phyloP scores from a whole-genome alignment of 2,797 vertebrate species.

The Etheostoma perlongum region DNA sequence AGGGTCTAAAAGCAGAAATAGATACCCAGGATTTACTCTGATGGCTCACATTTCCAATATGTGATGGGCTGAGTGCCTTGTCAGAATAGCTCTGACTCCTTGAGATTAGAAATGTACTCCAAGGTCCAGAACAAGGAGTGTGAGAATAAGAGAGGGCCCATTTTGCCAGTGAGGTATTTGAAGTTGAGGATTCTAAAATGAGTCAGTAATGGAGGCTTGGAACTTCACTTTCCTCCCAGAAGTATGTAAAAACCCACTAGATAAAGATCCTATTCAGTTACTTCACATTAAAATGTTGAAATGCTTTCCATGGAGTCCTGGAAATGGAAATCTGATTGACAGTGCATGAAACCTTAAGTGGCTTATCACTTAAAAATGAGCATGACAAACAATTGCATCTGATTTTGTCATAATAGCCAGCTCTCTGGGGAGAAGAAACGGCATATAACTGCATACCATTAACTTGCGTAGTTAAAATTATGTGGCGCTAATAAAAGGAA shows the following conservation, averaged over 20 bases:
- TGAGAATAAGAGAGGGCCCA: conserved; percentile 38
- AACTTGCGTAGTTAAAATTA: conserved; percentile 32
- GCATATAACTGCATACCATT: conserved; percentile 36
- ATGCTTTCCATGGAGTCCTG: conserved; percentile 11
- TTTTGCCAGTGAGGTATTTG: conserved; percentile 57
- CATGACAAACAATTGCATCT: conserved; percentile 37
- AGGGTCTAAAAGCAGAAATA: conserved; percentile 50
- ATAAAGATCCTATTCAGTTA: conserved; percentile 28
- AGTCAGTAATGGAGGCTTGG: conserved; percentile 57
- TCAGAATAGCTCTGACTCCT: conserved; percentile 39
- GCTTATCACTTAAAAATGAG: conserved; percentile 35
- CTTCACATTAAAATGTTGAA: conserved; percentile 37
- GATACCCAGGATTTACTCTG: conserved; percentile 38
- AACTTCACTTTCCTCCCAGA: conserved; percentile 51
- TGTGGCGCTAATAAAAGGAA: conserved; percentile 45
- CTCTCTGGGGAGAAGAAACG: neutral
- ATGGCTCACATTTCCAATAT: conserved; percentile 53
- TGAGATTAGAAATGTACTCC: conserved; percentile 53
- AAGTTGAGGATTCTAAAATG: conserved; percentile 54
- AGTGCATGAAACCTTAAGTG: conserved; percentile 30
- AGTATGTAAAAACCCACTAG: conserved; percentile 51
- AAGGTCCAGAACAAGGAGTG: conserved; percentile 22
- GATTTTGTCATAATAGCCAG: conserved; percentile 29
- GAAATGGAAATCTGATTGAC: conserved; percentile 52
- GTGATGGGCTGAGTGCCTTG: conserved; percentile 50